Evolutionary conservation across 2,113 vertebrate genomes (phyloP), one percentile per base, ranked within the genome.

Genomic region (Calyptommatus sinebrachiatus): DNA sequence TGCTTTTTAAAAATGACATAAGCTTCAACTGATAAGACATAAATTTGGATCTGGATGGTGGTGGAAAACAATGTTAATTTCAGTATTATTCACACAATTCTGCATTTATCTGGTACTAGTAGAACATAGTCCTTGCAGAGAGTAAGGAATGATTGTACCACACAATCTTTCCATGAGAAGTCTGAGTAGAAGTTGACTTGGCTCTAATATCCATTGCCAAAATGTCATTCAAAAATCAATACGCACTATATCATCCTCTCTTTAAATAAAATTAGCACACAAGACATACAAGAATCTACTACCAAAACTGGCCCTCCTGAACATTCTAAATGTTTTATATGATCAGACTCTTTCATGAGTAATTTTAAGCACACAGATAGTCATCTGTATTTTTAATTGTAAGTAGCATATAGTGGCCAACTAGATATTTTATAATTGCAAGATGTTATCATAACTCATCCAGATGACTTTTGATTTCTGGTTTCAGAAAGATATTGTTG

Each of bases 261-360:
- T 20, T 62, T 69, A 8, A 74, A 26, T 74, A 61, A 61, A 81
- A 28, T 53, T 78, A 85, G 41, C 4, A 11, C 41, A 16, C 46
- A 22, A 31, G 28, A 24, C 73, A 46, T 65, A 45, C 46, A 14
- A 76, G 61, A 41, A 24, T 31, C 46, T 9, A 16, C 14, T 18
- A 18, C 62, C 82, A 71, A 82, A 81, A 14, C 70, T 78, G 26
- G 80, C 18, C 76, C 7, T 66, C 84, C 16, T 24, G 35, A 77
- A 61, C 80, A 78, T 45, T 0, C 4, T 48, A 31, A 0, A 8
- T 26, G 16, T 68, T 46, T 45, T 1, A 20, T 41, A 45, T 11
- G 24, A 45, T 70, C 35, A 0, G 21, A 70, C 68, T 45, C 22
- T 46, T 70, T 45, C 35, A 70, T 12, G 53, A 57, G 14, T 16